Percentiles rank a stretch among this genome's conserved stretches.
phyloP scores from a whole-genome alignment of 2,113 vertebrate species.

The Saccopteryx leptura region DNA sequence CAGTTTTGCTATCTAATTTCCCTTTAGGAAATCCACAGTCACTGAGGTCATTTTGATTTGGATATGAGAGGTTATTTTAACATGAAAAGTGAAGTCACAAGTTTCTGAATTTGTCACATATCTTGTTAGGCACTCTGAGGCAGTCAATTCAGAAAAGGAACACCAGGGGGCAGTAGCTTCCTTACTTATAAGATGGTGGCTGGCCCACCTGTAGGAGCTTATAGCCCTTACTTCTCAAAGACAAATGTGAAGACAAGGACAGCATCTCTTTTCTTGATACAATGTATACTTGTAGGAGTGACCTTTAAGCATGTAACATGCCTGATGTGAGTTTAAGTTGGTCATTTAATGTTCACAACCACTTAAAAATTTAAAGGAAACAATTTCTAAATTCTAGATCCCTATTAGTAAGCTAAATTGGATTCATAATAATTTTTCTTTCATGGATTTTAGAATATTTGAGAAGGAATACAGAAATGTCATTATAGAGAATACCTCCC shows the following conservation, averaged over 20 bases:
- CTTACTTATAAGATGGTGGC: not conserved
- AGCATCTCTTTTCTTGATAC: not conserved
- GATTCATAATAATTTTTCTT: not conserved
- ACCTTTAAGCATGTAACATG: not conserved
- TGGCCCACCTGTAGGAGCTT: not conserved
- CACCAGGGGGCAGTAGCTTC: constrained; percentile 74
- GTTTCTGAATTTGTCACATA: not conserved
- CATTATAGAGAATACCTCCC: not conserved
- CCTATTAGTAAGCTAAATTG: not conserved
- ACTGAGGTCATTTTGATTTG: not conserved
- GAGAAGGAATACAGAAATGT: not conserved
- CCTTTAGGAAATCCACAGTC: not conserved
- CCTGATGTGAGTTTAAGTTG: not conserved
- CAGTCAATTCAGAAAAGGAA: constrained; percentile 1
- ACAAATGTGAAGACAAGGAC: not conserved
- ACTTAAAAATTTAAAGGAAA: not conserved
- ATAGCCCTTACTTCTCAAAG: not conserved
- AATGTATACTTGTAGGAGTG: not conserved
- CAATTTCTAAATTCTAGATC: not conserved
- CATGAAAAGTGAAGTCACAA: not conserved
- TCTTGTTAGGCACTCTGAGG: not conserved
- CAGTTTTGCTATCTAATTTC: not conserved
- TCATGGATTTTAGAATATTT: not conserved
- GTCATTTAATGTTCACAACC: not conserved
- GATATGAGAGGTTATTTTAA: not conserved